A percentile compares a stretch with the other conserved stretches of the same genome.
These are phyloP conservation scores for Drosophila emarginata DNA, from an alignment of 2,888 invertebrate species.

Conservation along the genomic window DNA sequence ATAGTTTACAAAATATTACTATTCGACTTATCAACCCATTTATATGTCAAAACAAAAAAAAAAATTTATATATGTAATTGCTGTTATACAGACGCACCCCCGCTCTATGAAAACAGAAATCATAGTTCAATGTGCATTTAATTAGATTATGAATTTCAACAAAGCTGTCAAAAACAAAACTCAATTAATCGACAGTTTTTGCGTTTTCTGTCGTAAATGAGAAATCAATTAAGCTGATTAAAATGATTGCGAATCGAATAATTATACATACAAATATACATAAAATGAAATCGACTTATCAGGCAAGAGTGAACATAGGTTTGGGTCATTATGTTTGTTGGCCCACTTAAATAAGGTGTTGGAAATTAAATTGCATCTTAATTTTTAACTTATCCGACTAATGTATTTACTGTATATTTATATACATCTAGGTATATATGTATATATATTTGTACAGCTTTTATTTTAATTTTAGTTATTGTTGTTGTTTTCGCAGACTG, in stretches of 20 bases:
- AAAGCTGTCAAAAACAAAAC: slow-evolving; percentile 37
- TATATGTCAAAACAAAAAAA: too few relatives aligned
- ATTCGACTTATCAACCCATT: too few relatives aligned
- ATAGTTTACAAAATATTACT: not conserved
- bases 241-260: not conserved
- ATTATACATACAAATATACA: too few relatives aligned
- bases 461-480: slow-evolving; percentile 15
- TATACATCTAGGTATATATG: too few relatives aligned
- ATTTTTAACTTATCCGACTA: not conserved
- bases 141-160: slow-evolving; percentile 35
- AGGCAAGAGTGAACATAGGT: not conserved
- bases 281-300: not conserved
- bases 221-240: slow-evolving; percentile 41
- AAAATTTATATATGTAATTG: not conserved
- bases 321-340: not conserved
- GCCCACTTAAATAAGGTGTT: not conserved
- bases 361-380: not conserved
- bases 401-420: too few relatives aligned
- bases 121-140: slow-evolving; percentile 13
- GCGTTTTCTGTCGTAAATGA: slow-evolving; percentile 1
- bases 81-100: not conserved
- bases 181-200: slow-evolving; percentile 20
- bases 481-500: slow-evolving; percentile 33
- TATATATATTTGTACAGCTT: slow-evolving; percentile 13
- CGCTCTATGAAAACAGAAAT: not conserved